Base-by-base conservation (phyloP, 2,888 invertebrate genomes). In the Ochlodes sylvanus region DNA sequence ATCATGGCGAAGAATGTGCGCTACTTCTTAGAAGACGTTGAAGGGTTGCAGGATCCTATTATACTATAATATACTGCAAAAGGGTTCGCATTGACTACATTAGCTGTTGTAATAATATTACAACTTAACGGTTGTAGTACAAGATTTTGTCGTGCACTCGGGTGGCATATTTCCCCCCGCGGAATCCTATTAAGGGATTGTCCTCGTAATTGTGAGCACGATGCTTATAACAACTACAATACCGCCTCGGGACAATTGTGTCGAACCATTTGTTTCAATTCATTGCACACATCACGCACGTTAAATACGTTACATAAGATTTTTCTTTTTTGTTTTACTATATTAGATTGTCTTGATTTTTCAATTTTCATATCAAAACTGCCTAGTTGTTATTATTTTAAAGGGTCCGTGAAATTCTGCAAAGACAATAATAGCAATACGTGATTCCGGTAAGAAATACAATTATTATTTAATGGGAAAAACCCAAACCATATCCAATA, bases 131-230 rank as follows among this genome's bases (percentile, higher is more conserved):
- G 55, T 55, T 54, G 55, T 32, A 64, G 42, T 32, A 32, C 14
- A 54, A 64, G 55, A 64, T 64, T 42, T 55, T 12, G 32, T 56
- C 21, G 63, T 55, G 55, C 63, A 34, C 63, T 64, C 44, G 19
- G n/a, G 38, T 47, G 64, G 44, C 56, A 56, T 42, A 38, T 47
- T 57, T 64, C 64, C 47, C 55, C 47, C 32, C 7, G 19, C 47
- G 63, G 12, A 63, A 64, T 64, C 56, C 64, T 47, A 64, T 64
- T 64, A 64, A 17, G 44, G 47, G 44, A 64, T 64, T 64, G 55
- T 64, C 7, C 56, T 47, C 57, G 64, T 64, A 47, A 57, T 50
- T 64, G 64, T 57, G 57, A 47, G 47, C 57, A 64, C 57, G 44
- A 63, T 44, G 17, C 63, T 63, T 63, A 44, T 52, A 56, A 55